These are phyloP conservation scores for Cepaea nemoralis DNA, from an alignment of 1,140 invertebrate genomes.

Conservation along the genomic window DNA sequence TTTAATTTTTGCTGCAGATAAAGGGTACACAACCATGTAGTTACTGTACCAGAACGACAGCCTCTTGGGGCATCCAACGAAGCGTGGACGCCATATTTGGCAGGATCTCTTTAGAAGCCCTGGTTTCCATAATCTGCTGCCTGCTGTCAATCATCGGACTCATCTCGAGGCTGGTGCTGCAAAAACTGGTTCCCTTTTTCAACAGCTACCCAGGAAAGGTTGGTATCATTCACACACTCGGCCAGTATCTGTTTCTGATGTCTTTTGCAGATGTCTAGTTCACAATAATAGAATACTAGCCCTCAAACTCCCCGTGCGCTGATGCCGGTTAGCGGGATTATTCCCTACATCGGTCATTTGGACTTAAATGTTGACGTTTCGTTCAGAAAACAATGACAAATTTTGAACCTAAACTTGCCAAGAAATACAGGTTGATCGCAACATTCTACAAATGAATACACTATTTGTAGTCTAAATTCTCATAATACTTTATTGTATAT, in stretches of 20 bases:
- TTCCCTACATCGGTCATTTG: no score
- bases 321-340: no score
- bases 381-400: no score
- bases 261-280: background rate
- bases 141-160: slow-evolving; percentile 24
- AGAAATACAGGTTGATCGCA: no score
- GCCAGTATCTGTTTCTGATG: no score
- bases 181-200: slow-evolving; percentile 35
- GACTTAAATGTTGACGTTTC: no score
- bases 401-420: no score
- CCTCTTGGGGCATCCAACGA: background rate
- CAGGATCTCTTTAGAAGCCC: slow-evolving; percentile 15
- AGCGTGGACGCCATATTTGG: background rate
- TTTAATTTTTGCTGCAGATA: background rate
- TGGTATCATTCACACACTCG: no score
- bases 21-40: background rate
- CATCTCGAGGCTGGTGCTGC: slow-evolving; percentile 20
- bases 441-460: no score
- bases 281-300: background rate
- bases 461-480: no score
- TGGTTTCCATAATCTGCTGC: slow-evolving; percentile 30
- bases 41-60: background rate
- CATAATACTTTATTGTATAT: no score
- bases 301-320: no score
- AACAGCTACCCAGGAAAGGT: slow-evolving; percentile 33